Conservation (phyloP, 1,140 invertebrate species). For the Lordiphosa collinella region DNA sequence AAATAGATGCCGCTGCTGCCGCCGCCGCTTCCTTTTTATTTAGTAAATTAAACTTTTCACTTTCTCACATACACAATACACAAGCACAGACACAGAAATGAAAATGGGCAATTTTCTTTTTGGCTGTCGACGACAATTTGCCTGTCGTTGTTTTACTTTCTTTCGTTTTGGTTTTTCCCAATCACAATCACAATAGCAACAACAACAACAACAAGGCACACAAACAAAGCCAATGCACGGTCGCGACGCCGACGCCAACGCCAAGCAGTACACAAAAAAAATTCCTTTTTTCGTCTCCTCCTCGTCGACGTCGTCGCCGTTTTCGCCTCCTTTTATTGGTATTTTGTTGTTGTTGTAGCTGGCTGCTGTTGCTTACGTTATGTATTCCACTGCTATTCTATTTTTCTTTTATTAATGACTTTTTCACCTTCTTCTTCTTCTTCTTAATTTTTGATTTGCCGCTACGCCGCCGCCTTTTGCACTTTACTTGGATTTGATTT, state of each 20-base stretch:
- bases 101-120: conserved; percentile 42
- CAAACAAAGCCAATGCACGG: conserved; percentile 15
- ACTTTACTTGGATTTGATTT: conserved; percentile 8
- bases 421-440: conserved; percentile 57
- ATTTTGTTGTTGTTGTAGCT: conserved; percentile 26
- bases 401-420: conserved; percentile 62
- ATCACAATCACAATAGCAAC: conserved; percentile 17
- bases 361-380: conserved; percentile 5
- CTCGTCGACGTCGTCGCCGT: conserved; percentile 15
- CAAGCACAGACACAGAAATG: conserved; percentile 21
- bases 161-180: conserved; percentile 26
- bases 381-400: conserved; percentile 41
- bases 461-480: conserved; percentile 20
- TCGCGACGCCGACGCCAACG: conserved; percentile 10
- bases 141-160: conserved; percentile 27
- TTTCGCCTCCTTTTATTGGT: conserved; percentile 46
- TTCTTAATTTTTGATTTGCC: conserved; percentile 18
- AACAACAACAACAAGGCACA: conserved; percentile 19
- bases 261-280: conserved; percentile 67
- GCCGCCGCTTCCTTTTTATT: conserved; percentile 48
- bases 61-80: conserved; percentile 29
- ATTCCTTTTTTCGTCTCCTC: conserved; percentile 50
- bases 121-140: conserved; percentile 12
- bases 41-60: conserved; percentile 77
- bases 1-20: conserved; percentile 37